Conservation (phyloP, 92 coral and sea anemone genomes). For the Porites lobata region DNA sequence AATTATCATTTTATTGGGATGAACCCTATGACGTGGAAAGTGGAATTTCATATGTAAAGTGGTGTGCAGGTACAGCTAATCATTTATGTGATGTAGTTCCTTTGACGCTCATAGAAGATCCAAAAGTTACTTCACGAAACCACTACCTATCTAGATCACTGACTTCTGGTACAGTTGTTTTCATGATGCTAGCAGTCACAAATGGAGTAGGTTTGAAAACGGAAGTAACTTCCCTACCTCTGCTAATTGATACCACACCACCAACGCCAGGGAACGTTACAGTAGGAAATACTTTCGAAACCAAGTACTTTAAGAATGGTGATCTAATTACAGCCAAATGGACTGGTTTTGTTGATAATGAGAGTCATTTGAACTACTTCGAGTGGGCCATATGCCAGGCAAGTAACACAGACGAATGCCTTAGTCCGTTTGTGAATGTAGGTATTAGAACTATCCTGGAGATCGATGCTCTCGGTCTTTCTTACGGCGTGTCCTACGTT, state of each 20-base stretch:
- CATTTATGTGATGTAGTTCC: slow-evolving; percentile 58
- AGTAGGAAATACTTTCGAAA: slow-evolving; percentile 51
- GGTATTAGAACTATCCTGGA: slow-evolving; percentile 58
- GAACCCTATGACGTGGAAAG: slow-evolving; percentile 74
- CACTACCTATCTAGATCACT: slow-evolving; percentile 63
- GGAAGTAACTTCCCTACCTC: slow-evolving; percentile 35
- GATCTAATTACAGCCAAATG: slow-evolving; percentile 69
- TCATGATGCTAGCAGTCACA: slow-evolving; percentile 56
- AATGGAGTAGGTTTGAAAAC: slow-evolving; percentile 80
- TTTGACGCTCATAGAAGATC: slow-evolving; percentile 42
- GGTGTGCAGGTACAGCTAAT: slow-evolving; percentile 73
- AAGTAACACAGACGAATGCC: slow-evolving; percentile 37
- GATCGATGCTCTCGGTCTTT: slow-evolving; percentile 58
- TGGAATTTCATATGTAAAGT: slow-evolving; percentile 54
- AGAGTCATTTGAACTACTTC: slow-evolving; percentile 74
- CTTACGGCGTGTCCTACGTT: slow-evolving; percentile 71
- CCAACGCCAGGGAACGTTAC: slow-evolving; percentile 74
- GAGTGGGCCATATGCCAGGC: slow-evolving; percentile 85
- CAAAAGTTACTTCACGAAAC: slow-evolving; percentile 15
- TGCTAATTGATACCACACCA: slow-evolving; percentile 80
- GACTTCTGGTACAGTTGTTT: slow-evolving; percentile 69
- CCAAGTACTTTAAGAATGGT: slow-evolving; percentile 60
- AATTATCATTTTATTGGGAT: slow-evolving; percentile 67
- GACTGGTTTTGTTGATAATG: slow-evolving; percentile 75
- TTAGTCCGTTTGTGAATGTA: slow-evolving; percentile 62